Evolutionary conservation across 1,140 invertebrate genomes (phyloP), one percentile per base, ranked within the genome.

Genomic region (Telenomus remus): DNA sequence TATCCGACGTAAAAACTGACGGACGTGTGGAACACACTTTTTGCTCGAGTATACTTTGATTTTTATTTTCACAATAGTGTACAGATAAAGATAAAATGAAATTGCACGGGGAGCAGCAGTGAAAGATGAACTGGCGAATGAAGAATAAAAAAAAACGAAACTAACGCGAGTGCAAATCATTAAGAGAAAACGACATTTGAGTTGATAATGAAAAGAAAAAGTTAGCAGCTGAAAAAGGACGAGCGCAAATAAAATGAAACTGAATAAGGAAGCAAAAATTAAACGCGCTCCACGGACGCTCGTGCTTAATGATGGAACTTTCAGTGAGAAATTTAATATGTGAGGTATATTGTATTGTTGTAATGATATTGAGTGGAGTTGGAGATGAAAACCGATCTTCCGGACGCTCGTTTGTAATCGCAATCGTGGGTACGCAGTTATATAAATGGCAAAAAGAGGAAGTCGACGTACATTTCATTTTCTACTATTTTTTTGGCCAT

Each of bases 21-120:
- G 72, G 72, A 65, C 72, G 72, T 68, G 71, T 68, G 51, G 71
- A 70, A 60, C 60, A 76, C 47, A 63, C 43, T 69, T 70, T 70
- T 70, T 47, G 3, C 53, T 37, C 55, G 9, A 50, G 48, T 53
- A 43, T 54, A 50, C 43, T 54, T 19, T 11, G 54, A 37, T 47
- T 65, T 55, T 66, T 61, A 63, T 53, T 75, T 64, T 49, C 43
- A 75, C 59, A 59, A 44, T 63, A 43, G 27, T 33, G 33, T n/a
- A n/a, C 57, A 74, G 65, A 69, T 75, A 64, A 75, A 68, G 48
- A 15, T 27, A 33, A 65, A 65, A 72, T 60, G 54, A 71, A 63
- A 71, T 56, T 55, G 59, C 12, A 12, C 66, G 27, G 16, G 34
- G 44, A n/a, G n/a, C n/a, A n/a, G 39, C 44, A 15, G 47, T 42